A percentile compares a stretch with the other conserved stretches of the same genome.
Conservation (phyloP, 2,888 invertebrate species). For the Lamproptera curius region DNA sequence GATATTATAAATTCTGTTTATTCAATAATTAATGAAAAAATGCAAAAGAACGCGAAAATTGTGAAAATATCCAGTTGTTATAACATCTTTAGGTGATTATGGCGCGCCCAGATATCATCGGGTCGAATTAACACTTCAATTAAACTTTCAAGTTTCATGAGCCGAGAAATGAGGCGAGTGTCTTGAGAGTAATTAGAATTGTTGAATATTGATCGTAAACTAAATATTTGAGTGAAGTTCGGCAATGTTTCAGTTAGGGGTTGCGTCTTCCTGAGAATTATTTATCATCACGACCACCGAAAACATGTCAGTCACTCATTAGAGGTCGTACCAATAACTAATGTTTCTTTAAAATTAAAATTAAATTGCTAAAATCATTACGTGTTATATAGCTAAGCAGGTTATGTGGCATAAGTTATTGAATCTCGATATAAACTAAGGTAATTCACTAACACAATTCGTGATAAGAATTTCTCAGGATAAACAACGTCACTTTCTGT, state of each 20-base stretch:
- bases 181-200: slow-evolving; percentile 18
- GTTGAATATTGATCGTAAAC: slow-evolving; percentile 21
- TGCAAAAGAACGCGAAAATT: neutral
- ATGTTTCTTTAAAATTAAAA: too few relatives aligned
- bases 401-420: too few relatives aligned
- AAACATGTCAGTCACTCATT: neutral
- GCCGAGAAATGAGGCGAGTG: slow-evolving; percentile 22
- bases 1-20: too few relatives aligned
- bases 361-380: too few relatives aligned
- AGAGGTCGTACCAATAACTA: too few relatives aligned
- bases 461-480: slow-evolving; percentile 24
- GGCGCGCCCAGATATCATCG: slow-evolving; percentile 24
- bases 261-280: slow-evolving; percentile 1
- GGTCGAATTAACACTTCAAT: slow-evolving; percentile 42
- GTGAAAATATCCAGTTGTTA: slow-evolving; percentile 5
- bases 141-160: slow-evolving; percentile 37
- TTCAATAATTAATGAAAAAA: neutral
- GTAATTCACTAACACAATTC: too few relatives aligned
- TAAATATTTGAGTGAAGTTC: slow-evolving; percentile 20
- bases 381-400: too few relatives aligned
- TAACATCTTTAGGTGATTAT: slow-evolving; percentile 3
- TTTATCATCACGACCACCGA: slow-evolving; percentile 31
- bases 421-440: too few relatives aligned
- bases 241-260: slow-evolving; percentile 1
- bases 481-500: slow-evolving; percentile 35